Percentiles rank a stretch among this genome's conserved stretches.
These are phyloP conservation scores for Drosophila kuntzei DNA, from an alignment of 2,888 invertebrate genomes.

Conservation along the genomic window DNA sequence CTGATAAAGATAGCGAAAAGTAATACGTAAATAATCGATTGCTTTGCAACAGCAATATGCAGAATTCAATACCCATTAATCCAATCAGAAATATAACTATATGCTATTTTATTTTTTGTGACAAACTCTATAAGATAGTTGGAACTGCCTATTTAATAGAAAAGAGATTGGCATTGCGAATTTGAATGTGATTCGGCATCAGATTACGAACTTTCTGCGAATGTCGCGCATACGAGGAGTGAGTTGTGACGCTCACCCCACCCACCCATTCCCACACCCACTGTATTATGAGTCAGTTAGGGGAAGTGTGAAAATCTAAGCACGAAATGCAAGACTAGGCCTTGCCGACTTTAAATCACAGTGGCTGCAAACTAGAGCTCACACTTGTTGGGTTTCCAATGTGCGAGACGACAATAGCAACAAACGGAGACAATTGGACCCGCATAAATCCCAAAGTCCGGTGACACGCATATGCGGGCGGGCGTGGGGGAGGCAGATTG, in stretches of 20 bases:
- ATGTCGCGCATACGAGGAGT: constrained; percentile 30
- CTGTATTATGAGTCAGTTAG: constrained; percentile 60
- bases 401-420: constrained; percentile 2
- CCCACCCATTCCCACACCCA: not conserved
- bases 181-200: constrained; percentile 46
- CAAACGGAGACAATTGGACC: constrained; percentile 46
- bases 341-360: constrained; percentile 62
- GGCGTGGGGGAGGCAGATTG: not conserved
- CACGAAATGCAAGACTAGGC: constrained; percentile 33
- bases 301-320: constrained; percentile 66
- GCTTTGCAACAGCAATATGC: not conserved
- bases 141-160: not conserved
- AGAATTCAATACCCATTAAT: not conserved
- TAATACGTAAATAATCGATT: constrained; percentile 14
- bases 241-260: not conserved
- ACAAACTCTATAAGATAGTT: constrained; percentile 6
- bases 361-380: constrained; percentile 56
- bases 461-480: constrained; percentile 26
- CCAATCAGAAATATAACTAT: not conserved
- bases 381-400: constrained; percentile 82
- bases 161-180: constrained; percentile 36
- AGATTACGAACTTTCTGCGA: constrained; percentile 51
- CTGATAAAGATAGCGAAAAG: constrained; percentile 4
- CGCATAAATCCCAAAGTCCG: constrained; percentile 44
- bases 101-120: not conserved